Evolutionary conservation across 2,113 vertebrate genomes (phyloP), one percentile per base, ranked within the genome.

Genomic region (Excalfactoria chinensis): DNA sequence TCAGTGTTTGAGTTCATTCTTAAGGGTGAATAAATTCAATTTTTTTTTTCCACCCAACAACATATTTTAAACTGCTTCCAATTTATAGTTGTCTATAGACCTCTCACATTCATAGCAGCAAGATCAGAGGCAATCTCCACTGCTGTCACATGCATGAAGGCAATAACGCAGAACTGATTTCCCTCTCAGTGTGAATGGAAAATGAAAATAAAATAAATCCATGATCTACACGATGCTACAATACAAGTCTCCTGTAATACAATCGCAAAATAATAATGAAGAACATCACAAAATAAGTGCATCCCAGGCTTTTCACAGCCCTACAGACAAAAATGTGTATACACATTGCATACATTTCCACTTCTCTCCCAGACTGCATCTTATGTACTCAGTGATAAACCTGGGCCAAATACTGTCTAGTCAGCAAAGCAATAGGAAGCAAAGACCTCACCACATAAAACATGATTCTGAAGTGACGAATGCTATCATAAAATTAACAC

Each of bases 1-100:
- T 90, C 76, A 80, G 58, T 84, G 60, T 87, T 95, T 95, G 53
- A 41, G 69, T 92, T 89, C 88, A 92, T 95, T 91, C 89, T 87
- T 93, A 71, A 60, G 87, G 75, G 84, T 9, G 6, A 87, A 93
- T 48, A 20, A n/a, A 80, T 89, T 91, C 75, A 37, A 82, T 80
- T 53, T 23, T 46, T 49, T 91, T 49, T 91, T 85, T 77, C 72
- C 76, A 78, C n/a, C 11, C 48, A 77, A 67, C 30, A n/a, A 91
- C 21, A 28, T 70, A 92, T 89, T 85, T 94, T 84, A 89, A 87
- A 87, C 51, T 77, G 34, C 68, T 85, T 51, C 43, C 34, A 71
- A 23, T 71, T 85, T 73, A 63, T 22, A 88, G 74, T 34, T 79
- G 60, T 67, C 68, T 71, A 40, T 46, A 83, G 37, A 70, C 30